These are phyloP conservation scores for Dendrocopos noguchii DNA, from an alignment of 2,113 vertebrate species.

Conservation along the genomic window DNA sequence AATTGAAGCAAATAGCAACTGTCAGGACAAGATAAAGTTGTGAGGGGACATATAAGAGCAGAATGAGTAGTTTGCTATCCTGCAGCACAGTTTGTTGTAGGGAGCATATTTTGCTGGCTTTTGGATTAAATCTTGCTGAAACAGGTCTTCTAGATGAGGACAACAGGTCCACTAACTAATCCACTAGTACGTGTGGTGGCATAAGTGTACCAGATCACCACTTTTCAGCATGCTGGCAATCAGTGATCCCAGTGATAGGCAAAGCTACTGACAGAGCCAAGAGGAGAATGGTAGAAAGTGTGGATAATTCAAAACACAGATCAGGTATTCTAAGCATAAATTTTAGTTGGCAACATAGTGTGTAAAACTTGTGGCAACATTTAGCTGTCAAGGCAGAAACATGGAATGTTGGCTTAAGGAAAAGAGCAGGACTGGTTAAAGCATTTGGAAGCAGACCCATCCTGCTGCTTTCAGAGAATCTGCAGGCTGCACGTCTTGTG, in stretches of 20 bases:
- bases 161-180: neutral
- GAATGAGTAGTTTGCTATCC: neutral
- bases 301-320: neutral
- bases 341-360: neutral
- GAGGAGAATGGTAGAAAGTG: neutral
- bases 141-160: neutral
- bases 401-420: neutral
- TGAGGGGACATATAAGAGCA: neutral
- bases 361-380: neutral
- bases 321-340: neutral
- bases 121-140: neutral
- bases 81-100: neutral
- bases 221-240: neutral
- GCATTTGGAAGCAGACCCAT: neutral
- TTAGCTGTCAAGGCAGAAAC: neutral
- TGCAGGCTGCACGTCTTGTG: neutral
- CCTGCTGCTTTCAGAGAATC: neutral
- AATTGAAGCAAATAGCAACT: neutral
- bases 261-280: neutral
- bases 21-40: neutral
- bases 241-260: neutral
- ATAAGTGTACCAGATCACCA: neutral
- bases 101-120: neutral
- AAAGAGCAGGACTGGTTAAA: neutral
- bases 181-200: fast-evolving